Base-by-base conservation (phyloP, 1,140 invertebrate species). In the Drosophila malerkotliana region DNA sequence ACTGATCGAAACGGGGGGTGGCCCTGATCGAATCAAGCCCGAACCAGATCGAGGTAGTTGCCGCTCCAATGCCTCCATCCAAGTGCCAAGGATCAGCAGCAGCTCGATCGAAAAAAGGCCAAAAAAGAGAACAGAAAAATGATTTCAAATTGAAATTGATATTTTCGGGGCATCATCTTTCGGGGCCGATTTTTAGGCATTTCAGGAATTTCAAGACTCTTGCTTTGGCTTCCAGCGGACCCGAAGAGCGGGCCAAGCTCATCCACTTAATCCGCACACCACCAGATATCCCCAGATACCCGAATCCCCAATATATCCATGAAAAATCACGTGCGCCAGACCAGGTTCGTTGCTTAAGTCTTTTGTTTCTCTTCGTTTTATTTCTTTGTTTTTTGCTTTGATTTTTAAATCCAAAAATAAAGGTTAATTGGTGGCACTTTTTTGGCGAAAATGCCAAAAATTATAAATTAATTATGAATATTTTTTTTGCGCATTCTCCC, bases 131-230 rank as follows among this genome's bases (percentile, higher is more conserved):
- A 53, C 24, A 44, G 12, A 37, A 49, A 28, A 66, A 32, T 4
- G 57, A 57, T 60, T 55, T 62, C 26, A 79, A 79, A 88, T 89
- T 88, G 83, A 88, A 88, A 88, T 89, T 88, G 84, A 88, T 88
- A 88, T 88, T 89, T 88, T 68, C n/a, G 58, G 63, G 77, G 52
- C 63, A 71, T 81, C 69, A 45, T 56, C 55, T 82, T 77, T 69
- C 60, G 37, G 37, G 39, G 37, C 37, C 41, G 15, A 21, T 12
- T 59, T 59, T 18, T 45, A 7, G 64, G 49, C 28, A 72, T 67
- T 69, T 69, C 39, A 71, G 45, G 49, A 64, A 77, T 77, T 72
- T 41, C 62, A 53, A 24, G 56, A 45, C 57, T 58, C 51, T 68
- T 75, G 56, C 55, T 77, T 71, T 88, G 83, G 83, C 80, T 82